Evolutionary conservation across 2,888 invertebrate species (phyloP), one percentile per base, ranked within the genome.

Genomic region (Caenorhabditis auriculariae): DNA sequence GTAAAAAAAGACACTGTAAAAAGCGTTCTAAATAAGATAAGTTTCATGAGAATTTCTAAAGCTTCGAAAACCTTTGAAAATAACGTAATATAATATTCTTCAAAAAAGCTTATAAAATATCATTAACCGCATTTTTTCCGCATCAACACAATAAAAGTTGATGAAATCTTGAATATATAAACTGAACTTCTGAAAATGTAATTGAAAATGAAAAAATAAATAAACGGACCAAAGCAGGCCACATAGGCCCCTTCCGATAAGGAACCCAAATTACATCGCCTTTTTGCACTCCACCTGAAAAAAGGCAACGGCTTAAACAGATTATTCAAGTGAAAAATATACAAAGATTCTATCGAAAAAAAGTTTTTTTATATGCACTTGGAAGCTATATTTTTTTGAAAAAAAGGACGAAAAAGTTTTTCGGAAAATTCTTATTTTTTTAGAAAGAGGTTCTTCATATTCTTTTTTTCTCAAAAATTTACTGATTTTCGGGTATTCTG

Each of bases 201-300:
- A 49, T 21, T 41, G 7, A n/a, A 19, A 37, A 39, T 7, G 7
- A n/a, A 17, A 19, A 39, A 9, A 17, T 28, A 17, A 35, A 54
- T 21, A 15, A 17, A 43, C 44, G 26, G 26, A 75, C 73, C 38
- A 69, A 48, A 19, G 76, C 70, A 12, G 77, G 77, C 76, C 76
- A 77, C 32, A 62, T 23, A 7, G 68, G 68, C 28, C 56, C 54
- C 35, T 54, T 57, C 28, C 75, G 62, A 49, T 69, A 77, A 3
- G 69, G 69, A 5, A 72, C 76, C 75, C 73, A 77, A 21, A 75
- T 51, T 9, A 77, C 60, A 38, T 76, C 75, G 24, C 71, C 75
- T 48, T 63, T 65, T 26, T 57, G 43, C 21, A 66, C 26, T 35
- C 26, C 5, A 26, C 23, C 43, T 43, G 42, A 3, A 43, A 43